Conservation (phyloP, 1,140 invertebrate genomes). For the Zaprionus nigranus region DNA sequence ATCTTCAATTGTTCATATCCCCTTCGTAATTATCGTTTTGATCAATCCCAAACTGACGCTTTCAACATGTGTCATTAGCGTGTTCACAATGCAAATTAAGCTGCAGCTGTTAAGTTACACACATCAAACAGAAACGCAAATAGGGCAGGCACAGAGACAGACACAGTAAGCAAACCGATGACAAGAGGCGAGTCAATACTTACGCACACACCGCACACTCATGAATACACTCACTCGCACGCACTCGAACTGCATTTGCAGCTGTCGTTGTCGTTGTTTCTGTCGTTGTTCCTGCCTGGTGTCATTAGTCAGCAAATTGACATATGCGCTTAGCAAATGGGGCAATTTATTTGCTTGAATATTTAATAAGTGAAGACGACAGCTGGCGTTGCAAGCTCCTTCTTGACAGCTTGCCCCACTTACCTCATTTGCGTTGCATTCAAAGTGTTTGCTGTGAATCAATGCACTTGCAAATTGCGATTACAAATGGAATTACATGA, state of each 20-base stretch:
- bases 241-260: not conserved
- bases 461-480: constrained; percentile 58
- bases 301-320: constrained; percentile 58
- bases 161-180: not conserved
- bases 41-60: not conserved
- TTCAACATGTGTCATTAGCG: not conserved
- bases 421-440: constrained; percentile 26
- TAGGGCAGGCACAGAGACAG: not conserved
- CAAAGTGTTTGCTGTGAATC: constrained; percentile 52
- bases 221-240: constrained; percentile 1
- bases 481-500: constrained; percentile 30
- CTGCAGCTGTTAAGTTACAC: constrained; percentile 2
- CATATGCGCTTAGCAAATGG: constrained; percentile 52
- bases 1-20: no score
- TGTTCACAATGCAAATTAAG: constrained; percentile 11
- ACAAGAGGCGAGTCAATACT: constrained; percentile 1
- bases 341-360: constrained; percentile 57
- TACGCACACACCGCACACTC: not conserved
- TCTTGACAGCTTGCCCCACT: not conserved
- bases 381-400: constrained; percentile 9
- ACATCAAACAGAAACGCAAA: not conserved
- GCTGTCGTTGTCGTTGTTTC: not conserved
- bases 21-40: not conserved
- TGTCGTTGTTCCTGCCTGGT: not conserved
- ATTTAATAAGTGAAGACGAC: constrained; percentile 41